phyloP scores from a whole-genome alignment of 2,888 invertebrate genomes.

The Argyresthia goedartella region DNA sequence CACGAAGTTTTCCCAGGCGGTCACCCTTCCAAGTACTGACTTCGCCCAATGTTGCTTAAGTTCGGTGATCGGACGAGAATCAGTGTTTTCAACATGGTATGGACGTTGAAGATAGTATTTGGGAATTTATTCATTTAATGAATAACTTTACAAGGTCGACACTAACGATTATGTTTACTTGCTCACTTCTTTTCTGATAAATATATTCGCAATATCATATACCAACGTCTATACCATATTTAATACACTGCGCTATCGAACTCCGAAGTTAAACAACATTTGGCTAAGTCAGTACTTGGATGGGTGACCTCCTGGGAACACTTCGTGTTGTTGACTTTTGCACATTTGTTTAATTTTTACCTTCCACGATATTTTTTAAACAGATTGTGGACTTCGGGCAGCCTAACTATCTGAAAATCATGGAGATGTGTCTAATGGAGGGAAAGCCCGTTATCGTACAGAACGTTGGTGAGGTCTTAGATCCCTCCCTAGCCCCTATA shows the following conservation, averaged over 20 bases:
- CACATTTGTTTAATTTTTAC: too few relatives aligned
- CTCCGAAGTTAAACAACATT: conserved; percentile 58
- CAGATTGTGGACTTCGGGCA: conserved; percentile 85
- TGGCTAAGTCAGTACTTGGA: conserved; percentile 50
- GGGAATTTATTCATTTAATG: neutral
- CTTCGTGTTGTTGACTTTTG: too few relatives aligned
- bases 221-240: too few relatives aligned
- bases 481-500: conserved; percentile 85
- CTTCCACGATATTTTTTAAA: neutral
- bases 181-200: too few relatives aligned
- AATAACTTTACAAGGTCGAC: neutral
- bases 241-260: conserved; percentile 36
- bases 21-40: conserved; percentile 24
- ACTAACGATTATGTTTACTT: too few relatives aligned
- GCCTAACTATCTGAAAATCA: conserved; percentile 77
- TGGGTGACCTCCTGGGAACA: conserved; percentile 47
- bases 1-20: conserved; percentile 20
- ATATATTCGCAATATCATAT: too few relatives aligned
- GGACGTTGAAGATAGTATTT: conserved; percentile 29
- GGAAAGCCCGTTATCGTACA: conserved; percentile 85
- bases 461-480: conserved; percentile 84
- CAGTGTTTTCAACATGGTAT: conserved; percentile 51
- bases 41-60: conserved; percentile 56
- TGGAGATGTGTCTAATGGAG: conserved; percentile 78
- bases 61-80: conserved; percentile 62